Evolutionary conservation across 2,888 invertebrate species (phyloP).

Genomic region (Augochlorella aurata): DNA sequence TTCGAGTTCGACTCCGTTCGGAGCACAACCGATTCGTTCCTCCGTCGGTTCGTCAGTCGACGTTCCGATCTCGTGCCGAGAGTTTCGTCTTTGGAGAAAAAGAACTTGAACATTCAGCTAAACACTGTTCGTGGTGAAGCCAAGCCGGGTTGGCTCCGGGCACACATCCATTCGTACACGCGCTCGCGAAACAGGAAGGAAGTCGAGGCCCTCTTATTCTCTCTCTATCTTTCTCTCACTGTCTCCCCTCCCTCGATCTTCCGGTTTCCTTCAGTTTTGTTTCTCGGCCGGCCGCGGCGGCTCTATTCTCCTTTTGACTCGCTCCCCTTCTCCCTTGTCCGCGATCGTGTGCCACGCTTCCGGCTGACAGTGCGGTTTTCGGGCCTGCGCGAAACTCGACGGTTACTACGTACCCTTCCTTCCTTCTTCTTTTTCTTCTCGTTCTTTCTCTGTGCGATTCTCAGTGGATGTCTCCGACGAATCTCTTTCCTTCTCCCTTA

Average conservation of each 20-base stretch:
- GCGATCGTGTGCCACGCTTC: conserved; percentile 64
- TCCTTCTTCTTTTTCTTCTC: conserved; percentile 4
- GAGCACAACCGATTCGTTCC: conserved; percentile 5
- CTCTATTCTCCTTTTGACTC: conserved; percentile 30
- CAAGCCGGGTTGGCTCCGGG: too few species aligned
- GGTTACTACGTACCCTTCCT: conserved; percentile 23
- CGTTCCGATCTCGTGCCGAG: conserved; percentile 14
- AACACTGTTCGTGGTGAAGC: too few species aligned
- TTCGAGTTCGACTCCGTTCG: conserved; percentile 29
- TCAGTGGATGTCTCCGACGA: conserved; percentile 41
- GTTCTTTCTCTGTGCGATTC: conserved; percentile 40
- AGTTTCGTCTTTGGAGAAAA: conserved; percentile 10
- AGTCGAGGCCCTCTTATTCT: conserved; percentile 23
- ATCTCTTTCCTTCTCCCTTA: neutral
- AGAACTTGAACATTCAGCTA: neutral
- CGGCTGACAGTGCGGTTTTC: conserved; percentile 70
- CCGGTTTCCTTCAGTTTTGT: conserved; percentile 36
- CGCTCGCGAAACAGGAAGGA: conserved; percentile 44
- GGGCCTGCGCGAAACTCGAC: conserved; percentile 51
- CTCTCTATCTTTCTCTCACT: conserved; percentile 23
- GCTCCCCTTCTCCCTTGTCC: conserved; percentile 41
- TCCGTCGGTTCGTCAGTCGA: neutral
- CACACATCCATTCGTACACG: conserved; percentile 14
- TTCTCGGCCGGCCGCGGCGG: conserved; percentile 9
- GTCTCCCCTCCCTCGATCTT: conserved; percentile 15